Evolutionary conservation across 35 echinoderm and acorn worm genomes (phyloP).

Genomic region (Eucidaris tribuloides): DNA sequence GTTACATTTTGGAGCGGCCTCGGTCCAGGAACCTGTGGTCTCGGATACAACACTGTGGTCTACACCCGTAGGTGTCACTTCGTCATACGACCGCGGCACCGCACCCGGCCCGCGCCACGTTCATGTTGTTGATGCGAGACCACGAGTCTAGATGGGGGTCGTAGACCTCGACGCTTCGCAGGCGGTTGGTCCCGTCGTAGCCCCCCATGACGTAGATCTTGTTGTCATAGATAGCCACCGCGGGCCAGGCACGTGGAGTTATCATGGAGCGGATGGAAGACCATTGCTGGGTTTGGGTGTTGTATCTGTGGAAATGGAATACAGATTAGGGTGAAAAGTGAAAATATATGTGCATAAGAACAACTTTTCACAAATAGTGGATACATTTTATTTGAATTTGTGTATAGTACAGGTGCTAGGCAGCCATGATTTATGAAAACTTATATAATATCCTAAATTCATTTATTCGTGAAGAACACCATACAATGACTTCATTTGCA

Average conservation of each 20-base stretch:
- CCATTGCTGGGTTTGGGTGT: slow-evolving; percentile 99
- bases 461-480: too few relatives aligned
- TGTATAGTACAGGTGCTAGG: too few relatives aligned
- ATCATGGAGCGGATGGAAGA: slow-evolving; percentile 88
- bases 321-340: too few relatives aligned
- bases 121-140: slow-evolving; percentile 85
- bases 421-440: too few relatives aligned
- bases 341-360: too few relatives aligned
- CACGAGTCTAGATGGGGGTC: slow-evolving; percentile 84
- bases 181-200: slow-evolving; percentile 80
- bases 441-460: too few relatives aligned
- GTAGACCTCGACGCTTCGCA: slow-evolving; percentile 89
- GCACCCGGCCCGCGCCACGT: slow-evolving; percentile 72
- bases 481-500: too few relatives aligned
- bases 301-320: slow-evolving; percentile 64
- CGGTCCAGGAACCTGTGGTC: not conserved
- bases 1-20: not conserved
- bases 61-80: not conserved
- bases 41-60: too few relatives aligned
- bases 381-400: too few relatives aligned
- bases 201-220: slow-evolving; percentile 97
- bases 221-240: slow-evolving; percentile 95
- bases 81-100: slow-evolving; percentile 87
- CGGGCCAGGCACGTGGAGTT: slow-evolving; percentile 84
- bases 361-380: too few relatives aligned